Percentiles rank a stretch among this genome's conserved stretches.
These are phyloP conservation scores for Corvus cornix DNA, from an alignment of 2,113 vertebrate species.

Conservation along the genomic window DNA sequence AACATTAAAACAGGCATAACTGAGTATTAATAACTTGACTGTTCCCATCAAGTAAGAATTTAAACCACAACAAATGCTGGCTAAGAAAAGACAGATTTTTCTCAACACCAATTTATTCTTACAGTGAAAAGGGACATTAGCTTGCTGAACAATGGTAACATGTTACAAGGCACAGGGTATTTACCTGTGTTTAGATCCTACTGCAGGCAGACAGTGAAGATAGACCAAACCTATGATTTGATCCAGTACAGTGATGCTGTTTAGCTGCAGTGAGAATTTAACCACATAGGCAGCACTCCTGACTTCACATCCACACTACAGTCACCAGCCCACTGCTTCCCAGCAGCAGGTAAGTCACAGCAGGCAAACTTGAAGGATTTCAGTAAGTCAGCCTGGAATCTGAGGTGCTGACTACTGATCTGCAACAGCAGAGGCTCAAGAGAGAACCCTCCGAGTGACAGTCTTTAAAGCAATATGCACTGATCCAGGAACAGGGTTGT, in stretches of 20 bases:
- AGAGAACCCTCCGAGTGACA: neutral
- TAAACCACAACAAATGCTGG: neutral
- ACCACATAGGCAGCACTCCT: neutral
- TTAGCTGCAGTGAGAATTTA: neutral
- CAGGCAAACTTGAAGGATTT: neutral
- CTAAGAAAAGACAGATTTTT: neutral
- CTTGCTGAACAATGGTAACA: accelerated
- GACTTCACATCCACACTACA: neutral
- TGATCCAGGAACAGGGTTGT: neutral
- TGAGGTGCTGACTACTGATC: neutral
- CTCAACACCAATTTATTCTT: neutral
- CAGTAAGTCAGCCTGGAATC: neutral
- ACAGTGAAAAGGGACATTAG: neutral
- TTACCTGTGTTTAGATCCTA: neutral
- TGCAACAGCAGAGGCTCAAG: neutral
- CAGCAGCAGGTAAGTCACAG: neutral
- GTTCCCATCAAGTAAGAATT: neutral
- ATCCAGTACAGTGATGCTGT: neutral
- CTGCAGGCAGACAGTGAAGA: neutral
- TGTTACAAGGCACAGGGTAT: neutral
- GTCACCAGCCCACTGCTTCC: neutral
- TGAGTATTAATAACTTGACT: neutral
- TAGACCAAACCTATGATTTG: neutral
- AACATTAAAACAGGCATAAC: neutral
- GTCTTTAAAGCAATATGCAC: neutral